Base-by-base conservation (phyloP, 2,888 invertebrate genomes). In the Syrphus vitripennis region DNA sequence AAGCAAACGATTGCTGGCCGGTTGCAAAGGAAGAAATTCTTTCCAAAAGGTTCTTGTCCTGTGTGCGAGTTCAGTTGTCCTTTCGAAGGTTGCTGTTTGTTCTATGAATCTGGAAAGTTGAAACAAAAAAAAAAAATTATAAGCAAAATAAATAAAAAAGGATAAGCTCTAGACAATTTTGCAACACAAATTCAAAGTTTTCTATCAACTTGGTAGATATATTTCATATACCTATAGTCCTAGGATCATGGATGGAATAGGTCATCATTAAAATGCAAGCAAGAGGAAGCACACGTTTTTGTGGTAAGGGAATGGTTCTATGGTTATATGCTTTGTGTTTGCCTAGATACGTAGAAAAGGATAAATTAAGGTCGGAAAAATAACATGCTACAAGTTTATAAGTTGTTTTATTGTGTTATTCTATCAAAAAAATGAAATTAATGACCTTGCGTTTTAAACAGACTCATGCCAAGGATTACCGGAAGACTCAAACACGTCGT, bases 231-330 rank as follows among this genome's bases (percentile, higher is more conserved):
- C 7, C 0, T n/a, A 29, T 34, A 4, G 34, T 21, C 7, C 14
- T 14, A 40, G 12, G 6, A 31, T 29, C 6, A 26, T 65, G 5
- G 63, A 65, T 29, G n/a, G 53, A 76, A 40, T 40, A 76, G 81
- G 81, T 80, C 67, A 77, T 86, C 84, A 86, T 81, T 71, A 74
- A 81, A 81, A 86, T 86, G 81, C 77, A 48, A 86, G 69, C 48
- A 72, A 48, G 24, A 40, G 34, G 61, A n/a, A n/a, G n/a, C n/a
- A n/a, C 61, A 81, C 70, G 71, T 80, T 80, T 67, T 29, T 67
- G 42, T 80, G 57, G 67, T 57, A 16, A 67, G 71, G 26, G 12
- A 70, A 83, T n/a, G n/a, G n/a, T 69, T 71, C 71, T 75, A 24
- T 75, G 57, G 4, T 45, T 61, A 16, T 40, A 55, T 72, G 40